A percentile compares a stretch with the other conserved stretches of the same genome.
Evolutionary conservation across 53 echinoderm and acorn worm genomes (phyloP).

Genomic region (Pentamera pediparva): DNA sequence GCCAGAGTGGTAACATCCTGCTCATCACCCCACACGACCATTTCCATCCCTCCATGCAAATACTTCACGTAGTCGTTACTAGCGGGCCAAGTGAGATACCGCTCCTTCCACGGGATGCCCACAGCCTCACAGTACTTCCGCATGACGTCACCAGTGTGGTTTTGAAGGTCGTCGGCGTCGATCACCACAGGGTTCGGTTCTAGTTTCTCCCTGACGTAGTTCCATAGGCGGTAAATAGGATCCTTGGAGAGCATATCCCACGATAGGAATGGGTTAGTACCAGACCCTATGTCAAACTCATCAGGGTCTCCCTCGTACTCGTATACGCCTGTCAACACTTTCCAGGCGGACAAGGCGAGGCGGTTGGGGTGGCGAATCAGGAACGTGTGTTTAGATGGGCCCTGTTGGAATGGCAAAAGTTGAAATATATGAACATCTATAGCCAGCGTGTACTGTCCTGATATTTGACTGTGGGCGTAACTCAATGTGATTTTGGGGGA

Average conservation of each 20-base stretch:
- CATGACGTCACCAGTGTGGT: neutral
- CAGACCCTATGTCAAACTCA: neutral
- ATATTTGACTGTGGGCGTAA: no score
- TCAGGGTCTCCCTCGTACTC: conserved; percentile 2
- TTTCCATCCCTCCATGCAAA: neutral
- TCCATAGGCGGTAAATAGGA: neutral
- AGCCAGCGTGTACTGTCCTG: no score
- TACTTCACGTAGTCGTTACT: neutral
- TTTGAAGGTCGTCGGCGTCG: conserved; percentile 28
- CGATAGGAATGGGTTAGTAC: neutral
- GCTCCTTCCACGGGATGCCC: conserved; percentile 4
- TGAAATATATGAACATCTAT: no score
- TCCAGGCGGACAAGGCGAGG: neutral
- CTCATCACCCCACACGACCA: neutral
- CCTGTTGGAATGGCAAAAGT: no score
- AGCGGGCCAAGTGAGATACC: conserved; percentile 4
- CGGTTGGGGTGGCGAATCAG: conserved; percentile 12
- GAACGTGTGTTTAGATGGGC: conserved; percentile 9
- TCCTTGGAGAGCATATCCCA: neutral
- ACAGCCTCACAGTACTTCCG: conserved; percentile 11
- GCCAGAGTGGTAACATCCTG: neutral
- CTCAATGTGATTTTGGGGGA: no score
- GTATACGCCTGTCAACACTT: neutral
- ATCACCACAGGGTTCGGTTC: conserved; percentile 23
- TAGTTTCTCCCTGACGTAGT: conserved; percentile 10